A percentile compares a stretch with the other conserved stretches of the same genome.
Evolutionary conservation across 2,888 invertebrate genomes (phyloP).

Genomic region (Acanthosepion lycidas): DNA sequence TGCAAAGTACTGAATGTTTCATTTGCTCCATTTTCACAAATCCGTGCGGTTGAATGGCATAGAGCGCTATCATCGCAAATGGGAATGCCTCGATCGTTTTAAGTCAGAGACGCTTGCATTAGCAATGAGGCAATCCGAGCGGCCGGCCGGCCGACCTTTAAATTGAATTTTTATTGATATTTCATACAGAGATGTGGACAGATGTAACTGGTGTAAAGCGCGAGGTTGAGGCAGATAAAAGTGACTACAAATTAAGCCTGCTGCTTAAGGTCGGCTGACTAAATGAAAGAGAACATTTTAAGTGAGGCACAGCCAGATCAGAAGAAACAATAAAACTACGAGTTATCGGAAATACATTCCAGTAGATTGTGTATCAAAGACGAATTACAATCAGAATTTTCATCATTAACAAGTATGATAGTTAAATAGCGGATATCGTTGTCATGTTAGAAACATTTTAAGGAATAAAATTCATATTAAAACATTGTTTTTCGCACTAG

Average conservation of each 20-base stretch:
- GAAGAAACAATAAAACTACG: not conserved
- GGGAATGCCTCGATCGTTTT: not conserved
- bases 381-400: not conserved
- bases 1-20: too few relatives aligned
- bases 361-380: not conserved
- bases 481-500: too few relatives aligned
- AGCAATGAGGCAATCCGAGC: not conserved
- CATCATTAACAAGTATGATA: too few relatives aligned
- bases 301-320: not conserved
- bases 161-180: slow-evolving; percentile 33
- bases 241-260: not conserved
- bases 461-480: too few relatives aligned
- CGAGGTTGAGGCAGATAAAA: not conserved
- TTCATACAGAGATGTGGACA: not conserved
- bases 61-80: not conserved
- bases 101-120: not conserved
- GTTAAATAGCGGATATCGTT: too few relatives aligned
- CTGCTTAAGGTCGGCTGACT: not conserved
- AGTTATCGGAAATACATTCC: not conserved
- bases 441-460: too few relatives aligned
- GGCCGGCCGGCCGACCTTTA: not conserved
- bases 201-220: not conserved
- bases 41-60: not conserved
- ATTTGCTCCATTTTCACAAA: not conserved
- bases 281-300: not conserved